Evolutionary conservation across 2,113 vertebrate species (phyloP).

Genomic region (Meriones unguiculatus): DNA sequence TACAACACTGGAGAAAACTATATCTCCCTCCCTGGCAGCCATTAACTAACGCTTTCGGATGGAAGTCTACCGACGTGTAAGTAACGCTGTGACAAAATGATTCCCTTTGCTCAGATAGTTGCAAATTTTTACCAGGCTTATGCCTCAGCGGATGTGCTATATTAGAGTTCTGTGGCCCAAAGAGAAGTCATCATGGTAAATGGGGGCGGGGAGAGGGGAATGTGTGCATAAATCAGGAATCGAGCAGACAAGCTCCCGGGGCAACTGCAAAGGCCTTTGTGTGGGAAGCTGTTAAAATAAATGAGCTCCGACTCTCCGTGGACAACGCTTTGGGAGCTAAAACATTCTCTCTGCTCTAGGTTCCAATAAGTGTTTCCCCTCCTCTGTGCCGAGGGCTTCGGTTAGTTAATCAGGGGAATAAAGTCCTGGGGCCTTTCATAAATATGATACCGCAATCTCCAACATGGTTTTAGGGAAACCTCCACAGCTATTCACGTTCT

Average conservation of each 20-base stretch:
- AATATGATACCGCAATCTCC: background rate
- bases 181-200: slow-evolving; percentile 18
- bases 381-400: background rate
- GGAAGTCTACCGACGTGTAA: background rate
- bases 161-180: slow-evolving; percentile 8
- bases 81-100: background rate
- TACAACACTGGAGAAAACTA: background rate
- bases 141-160: background rate
- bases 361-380: background rate
- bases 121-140: background rate
- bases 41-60: background rate
- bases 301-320: background rate
- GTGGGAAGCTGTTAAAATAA: background rate
- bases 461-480: background rate
- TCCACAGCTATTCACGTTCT: background rate
- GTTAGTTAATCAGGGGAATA: slow-evolving; percentile 18
- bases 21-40: background rate
- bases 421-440: background rate
- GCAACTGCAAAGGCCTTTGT: background rate
- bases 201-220: background rate
- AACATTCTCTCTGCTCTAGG: background rate
- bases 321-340: background rate
- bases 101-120: background rate
- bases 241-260: slow-evolving; percentile 14
- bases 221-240: background rate